Evolutionary conservation across 2,888 invertebrate genomes (phyloP), one percentile per base, ranked within the genome.

Genomic region (Platycheirus albimanus): DNA sequence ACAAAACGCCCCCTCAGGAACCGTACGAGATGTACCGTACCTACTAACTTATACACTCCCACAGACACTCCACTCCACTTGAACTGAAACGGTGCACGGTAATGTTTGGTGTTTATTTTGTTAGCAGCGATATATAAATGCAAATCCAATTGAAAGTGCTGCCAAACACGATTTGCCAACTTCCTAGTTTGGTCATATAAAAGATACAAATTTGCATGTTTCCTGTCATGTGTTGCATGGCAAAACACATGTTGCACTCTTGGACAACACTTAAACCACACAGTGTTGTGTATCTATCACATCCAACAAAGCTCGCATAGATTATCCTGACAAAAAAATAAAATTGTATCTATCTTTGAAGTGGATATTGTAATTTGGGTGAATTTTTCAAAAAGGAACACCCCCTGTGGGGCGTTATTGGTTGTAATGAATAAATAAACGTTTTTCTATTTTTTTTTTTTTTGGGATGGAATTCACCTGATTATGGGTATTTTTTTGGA

Each of bases 141-240:
- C 24, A 71, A 77, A 81, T 71, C 47, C 61, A 52, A 61, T 70
- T 52, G 81, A 81, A 77, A 76, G 80, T 80, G 70, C 64, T 66
- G 71, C 70, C 52, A 81, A 77, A 81, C 81, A 77, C 71, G 77
- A 80, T 58, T 70, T 45, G 38, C 51, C 28, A 56, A 71, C 77
- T 77, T 81, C 81, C 81, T 81, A 77, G 77, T 81, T 76, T 76
- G 56, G 79, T 11, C 49, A 61, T 77, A 77, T 71, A 77, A 81
- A 81, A 77, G 61, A 81, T 81, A 77, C 77, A 81, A 81, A 81
- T 81, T 81, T 81, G 64, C 81, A 81, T 81, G 81, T 81, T 67
- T 51, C 51, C 77, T 71, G 76, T 76, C 81, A 71, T 80, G 80
- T 76, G 70, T 58, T 70, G 58, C 66, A 69, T 58, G 43, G 28